A percentile compares a stretch with the other conserved stretches of the same genome.
These are phyloP conservation scores for Hetaerina americana DNA, from an alignment of 1,140 invertebrate genomes.

Conservation along the genomic window DNA sequence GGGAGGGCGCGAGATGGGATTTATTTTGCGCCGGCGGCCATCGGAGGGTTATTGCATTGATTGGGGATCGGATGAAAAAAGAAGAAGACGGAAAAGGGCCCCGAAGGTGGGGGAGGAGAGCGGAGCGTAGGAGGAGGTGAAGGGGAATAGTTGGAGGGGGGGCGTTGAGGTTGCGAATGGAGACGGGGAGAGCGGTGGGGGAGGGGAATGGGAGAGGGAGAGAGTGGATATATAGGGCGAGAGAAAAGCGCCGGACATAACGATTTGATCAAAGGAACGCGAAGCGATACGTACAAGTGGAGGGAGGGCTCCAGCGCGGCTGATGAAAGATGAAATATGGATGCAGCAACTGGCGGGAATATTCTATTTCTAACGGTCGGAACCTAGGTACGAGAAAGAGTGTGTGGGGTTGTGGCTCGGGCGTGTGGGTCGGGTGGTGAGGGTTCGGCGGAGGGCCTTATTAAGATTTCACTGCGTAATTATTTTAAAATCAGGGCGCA, in stretches of 20 bases:
- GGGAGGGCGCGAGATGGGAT: not conserved
- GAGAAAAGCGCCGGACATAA: not conserved
- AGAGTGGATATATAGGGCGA: too few species aligned
- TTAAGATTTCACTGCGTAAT: not conserved
- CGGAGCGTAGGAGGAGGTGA: too few species aligned
- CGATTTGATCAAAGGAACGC: not conserved
- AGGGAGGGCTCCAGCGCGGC: not conserved
- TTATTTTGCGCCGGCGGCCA: not conserved
- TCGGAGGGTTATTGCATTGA: not conserved
- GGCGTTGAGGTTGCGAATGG: too few species aligned
- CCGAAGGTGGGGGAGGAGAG: too few species aligned
- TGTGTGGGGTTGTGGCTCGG: too few species aligned
- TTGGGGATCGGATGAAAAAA: not conserved
- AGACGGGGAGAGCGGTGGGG: too few species aligned
- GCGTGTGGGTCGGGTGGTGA: too few species aligned
- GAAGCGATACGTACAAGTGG: not conserved
- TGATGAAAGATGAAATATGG: not conserved
- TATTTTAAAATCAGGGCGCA: too few species aligned
- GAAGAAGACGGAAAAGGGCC: too few species aligned
- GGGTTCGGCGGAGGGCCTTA: not conserved
- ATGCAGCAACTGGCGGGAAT: not conserved
- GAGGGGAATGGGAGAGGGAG: not conserved
- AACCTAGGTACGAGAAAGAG: too few species aligned
- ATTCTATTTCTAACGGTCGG: not conserved
- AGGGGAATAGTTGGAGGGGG: too few species aligned